Evolutionary conservation across 2,113 vertebrate genomes (phyloP).

Genomic region (Grallaria varia): DNA sequence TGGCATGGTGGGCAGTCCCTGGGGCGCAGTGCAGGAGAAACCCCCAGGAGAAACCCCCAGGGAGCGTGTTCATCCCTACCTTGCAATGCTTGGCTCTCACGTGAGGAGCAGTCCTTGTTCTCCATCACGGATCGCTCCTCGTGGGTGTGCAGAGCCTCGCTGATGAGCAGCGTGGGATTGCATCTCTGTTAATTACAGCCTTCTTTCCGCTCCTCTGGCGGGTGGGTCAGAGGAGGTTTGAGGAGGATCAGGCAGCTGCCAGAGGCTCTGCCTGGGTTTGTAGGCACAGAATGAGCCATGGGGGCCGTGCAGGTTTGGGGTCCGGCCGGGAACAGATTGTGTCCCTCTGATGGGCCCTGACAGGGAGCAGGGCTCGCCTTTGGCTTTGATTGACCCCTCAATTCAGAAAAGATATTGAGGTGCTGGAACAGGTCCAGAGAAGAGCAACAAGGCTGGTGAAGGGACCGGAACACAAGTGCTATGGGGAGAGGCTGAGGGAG

Average conservation of each 20-base stretch:
- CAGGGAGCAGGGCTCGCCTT: not conserved
- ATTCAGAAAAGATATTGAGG: too few relatives aligned
- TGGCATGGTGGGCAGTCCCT: not conserved
- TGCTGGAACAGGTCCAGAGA: too few relatives aligned
- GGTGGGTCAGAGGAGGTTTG: conserved; percentile 18
- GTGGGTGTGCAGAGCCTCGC: conserved; percentile 25
- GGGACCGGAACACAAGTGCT: too few relatives aligned
- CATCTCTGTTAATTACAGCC: not conserved
- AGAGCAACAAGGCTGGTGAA: too few relatives aligned
- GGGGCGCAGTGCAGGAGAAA: not conserved
- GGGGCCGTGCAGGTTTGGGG: not conserved
- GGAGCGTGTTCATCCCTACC: not conserved
- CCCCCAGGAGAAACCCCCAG: not conserved
- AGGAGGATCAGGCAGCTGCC: too few relatives aligned
- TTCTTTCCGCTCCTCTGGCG: conserved; percentile 47
- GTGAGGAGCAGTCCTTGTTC: conserved; percentile 45
- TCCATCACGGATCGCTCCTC: conserved; percentile 15
- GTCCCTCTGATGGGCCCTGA: conserved; percentile 13
- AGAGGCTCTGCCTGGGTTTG: conserved; percentile 14
- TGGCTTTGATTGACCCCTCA: conserved; percentile 56
- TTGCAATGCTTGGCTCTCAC: conserved; percentile 35
- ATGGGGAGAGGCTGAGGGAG: too few relatives aligned
- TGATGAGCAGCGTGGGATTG: conserved; percentile 58
- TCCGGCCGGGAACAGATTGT: not conserved
- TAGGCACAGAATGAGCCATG: not conserved